Conservation (phyloP, 2,797 vertebrate genomes). For the Sciurus vulgaris region DNA sequence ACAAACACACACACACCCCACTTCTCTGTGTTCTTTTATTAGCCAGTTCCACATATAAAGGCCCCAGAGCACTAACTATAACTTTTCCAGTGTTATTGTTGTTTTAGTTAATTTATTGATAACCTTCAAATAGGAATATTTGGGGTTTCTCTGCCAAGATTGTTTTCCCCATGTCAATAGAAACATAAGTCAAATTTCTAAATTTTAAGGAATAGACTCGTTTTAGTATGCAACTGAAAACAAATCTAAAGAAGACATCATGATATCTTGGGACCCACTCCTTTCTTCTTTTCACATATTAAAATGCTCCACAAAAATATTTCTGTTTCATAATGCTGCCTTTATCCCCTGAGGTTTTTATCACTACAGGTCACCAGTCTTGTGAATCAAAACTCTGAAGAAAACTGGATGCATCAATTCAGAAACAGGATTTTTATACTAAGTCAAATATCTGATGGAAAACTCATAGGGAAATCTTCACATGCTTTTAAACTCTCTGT, state of each 20-base stretch:
- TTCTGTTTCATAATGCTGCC: not conserved
- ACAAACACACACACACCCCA: too few species aligned
- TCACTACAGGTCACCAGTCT: not conserved
- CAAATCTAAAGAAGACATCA: not conserved
- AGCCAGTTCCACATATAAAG: not conserved
- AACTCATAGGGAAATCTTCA: not conserved
- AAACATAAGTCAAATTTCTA: constrained; percentile 45
- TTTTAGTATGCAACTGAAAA: not conserved
- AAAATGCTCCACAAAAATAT: not conserved
- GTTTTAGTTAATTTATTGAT: constrained; percentile 10
- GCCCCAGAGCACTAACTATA: not conserved
- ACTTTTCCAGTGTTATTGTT: not conserved
- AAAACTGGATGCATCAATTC: not conserved
- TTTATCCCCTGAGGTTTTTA: not conserved
- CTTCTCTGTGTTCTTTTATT: not conserved
- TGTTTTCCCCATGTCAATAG: not conserved
- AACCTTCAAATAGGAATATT: constrained; percentile 1
- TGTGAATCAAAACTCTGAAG: constrained; percentile 36
- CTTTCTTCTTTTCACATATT: not conserved
- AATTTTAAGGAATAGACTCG: not conserved
- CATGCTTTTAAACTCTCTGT: not conserved
- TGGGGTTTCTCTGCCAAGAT: not conserved
- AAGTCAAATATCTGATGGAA: not conserved
- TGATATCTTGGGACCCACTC: not conserved
- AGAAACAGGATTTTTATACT: not conserved